Base-by-base conservation (phyloP, 1,140 invertebrate species). In the Stegodyphus mimosarum region DNA sequence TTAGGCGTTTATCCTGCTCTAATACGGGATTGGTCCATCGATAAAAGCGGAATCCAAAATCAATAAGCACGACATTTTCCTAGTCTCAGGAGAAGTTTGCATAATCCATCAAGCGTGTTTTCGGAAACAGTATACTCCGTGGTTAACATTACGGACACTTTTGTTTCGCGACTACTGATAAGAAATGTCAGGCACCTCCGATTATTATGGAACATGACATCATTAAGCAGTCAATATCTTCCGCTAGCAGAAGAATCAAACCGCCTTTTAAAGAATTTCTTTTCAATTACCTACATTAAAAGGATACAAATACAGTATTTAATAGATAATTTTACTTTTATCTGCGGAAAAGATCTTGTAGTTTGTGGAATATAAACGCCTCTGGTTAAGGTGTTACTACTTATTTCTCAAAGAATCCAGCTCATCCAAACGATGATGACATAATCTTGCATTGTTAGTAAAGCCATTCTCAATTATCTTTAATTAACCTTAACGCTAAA, bases 51-150 rank as follows among this genome's bases (percentile, higher is more conserved):
- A 67, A n/a, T 67, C 64, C 11, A 18, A 83, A 83, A 74, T 83
- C 80, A 83, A 83, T 83, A 73, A 83, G 52, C 80, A 83, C 80
- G 80, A 66, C 80, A 83, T 51, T 55, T 72, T 81, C 52, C 18
- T n/a, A 13, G 64, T 52, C 49, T 6, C 53, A 76, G 11, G 55
- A 13, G 74, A 64, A 76, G 76, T 69, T 78, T 78, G 69, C 6
- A 78, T 78, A 52, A 78, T n/a, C 63, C 17, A n/a, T 67, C 48
- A 51, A 49, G n/a, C 50, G 67, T 52, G 18, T 60, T 60, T 60
- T 66, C 48, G 51, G 49, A 78, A 78, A 76, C 74, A 63, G 33
- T 69, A 13, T 50, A 51, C n/a, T 33, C 18, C 18, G 51, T 53
- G 64, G 50, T 15, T 69, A 60, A 60, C 55, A 10, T 1, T 2